phyloP scores from a whole-genome alignment of 2,113 vertebrate genomes.

The Oryzias celebensis region DNA sequence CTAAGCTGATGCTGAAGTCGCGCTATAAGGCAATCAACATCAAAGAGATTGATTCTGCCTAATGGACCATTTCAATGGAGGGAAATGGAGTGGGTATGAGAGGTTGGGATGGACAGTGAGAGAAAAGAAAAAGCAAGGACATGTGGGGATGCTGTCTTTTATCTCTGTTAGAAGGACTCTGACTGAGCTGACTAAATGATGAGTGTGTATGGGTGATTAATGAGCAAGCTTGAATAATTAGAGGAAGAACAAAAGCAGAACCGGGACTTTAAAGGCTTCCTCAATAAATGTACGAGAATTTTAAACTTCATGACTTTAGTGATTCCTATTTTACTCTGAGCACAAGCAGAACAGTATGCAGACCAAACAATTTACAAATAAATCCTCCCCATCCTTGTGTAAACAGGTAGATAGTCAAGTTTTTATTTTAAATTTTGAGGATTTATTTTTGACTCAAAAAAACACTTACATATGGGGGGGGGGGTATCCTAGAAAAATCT shows the following conservation, averaged over 20 bases:
- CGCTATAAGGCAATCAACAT: conserved; percentile 20
- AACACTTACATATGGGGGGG: too few relatives aligned
- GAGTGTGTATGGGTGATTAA: conserved; percentile 31
- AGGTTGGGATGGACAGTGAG: neutral
- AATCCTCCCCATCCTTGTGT: too few relatives aligned
- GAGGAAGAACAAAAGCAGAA: conserved; percentile 6
- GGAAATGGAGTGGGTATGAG: conserved; percentile 7
- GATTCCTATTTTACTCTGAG: neutral
- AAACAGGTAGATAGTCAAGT: too few relatives aligned
- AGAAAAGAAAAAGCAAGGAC: neutral
- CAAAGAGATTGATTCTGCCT: conserved; percentile 31
- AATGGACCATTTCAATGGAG: conserved; percentile 33
- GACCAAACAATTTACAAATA: too few relatives aligned
- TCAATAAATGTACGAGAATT: conserved; percentile 8
- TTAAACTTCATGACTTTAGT: neutral
- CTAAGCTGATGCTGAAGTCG: neutral
- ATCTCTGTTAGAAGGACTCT: neutral
- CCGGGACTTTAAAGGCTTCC: neutral
- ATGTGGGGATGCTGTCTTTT: neutral
- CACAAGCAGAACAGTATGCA: neutral
- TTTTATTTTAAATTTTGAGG: too few relatives aligned
- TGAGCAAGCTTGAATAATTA: conserved; percentile 37
- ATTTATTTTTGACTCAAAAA: too few relatives aligned
- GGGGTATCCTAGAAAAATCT: too few relatives aligned
- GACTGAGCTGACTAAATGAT: neutral